phyloP scores from a whole-genome alignment of 2,797 vertebrate species.

The Hydrophis major region DNA sequence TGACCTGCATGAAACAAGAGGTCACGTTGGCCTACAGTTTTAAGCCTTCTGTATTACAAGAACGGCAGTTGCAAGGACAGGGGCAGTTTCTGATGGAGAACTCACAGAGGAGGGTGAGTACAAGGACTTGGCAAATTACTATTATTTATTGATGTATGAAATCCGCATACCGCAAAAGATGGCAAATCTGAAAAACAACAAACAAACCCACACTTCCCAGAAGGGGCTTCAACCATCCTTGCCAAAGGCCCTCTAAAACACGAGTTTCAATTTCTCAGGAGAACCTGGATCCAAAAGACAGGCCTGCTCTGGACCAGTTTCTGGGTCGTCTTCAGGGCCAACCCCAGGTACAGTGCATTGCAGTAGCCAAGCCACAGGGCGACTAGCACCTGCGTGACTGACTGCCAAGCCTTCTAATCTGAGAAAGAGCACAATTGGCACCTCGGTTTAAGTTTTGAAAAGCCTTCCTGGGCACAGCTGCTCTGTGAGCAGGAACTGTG shows the following conservation, averaged over 20 bases:
- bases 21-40: neutral
- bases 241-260: neutral
- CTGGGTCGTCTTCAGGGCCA: neutral
- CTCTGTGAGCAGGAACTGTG: neutral
- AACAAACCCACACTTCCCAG: neutral
- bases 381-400: neutral
- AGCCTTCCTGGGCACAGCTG: neutral
- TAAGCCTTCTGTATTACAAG: neutral
- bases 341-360: neutral
- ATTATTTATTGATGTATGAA: neutral
- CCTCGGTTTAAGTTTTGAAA: neutral
- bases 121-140: neutral
- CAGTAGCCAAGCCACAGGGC: neutral
- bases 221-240: neutral
- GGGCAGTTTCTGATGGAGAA: neutral
- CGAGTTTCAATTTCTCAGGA: neutral
- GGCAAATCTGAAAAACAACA: neutral
- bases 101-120: neutral
- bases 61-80: neutral
- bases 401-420: neutral
- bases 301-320: neutral
- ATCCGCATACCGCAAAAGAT: neutral
- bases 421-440: neutral
- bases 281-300: neutral
- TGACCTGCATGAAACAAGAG: constrained; percentile 72